These are phyloP conservation scores for Paradoxurus hermaphroditus DNA, from an alignment of 2,113 vertebrate genomes.

Conservation along the genomic window DNA sequence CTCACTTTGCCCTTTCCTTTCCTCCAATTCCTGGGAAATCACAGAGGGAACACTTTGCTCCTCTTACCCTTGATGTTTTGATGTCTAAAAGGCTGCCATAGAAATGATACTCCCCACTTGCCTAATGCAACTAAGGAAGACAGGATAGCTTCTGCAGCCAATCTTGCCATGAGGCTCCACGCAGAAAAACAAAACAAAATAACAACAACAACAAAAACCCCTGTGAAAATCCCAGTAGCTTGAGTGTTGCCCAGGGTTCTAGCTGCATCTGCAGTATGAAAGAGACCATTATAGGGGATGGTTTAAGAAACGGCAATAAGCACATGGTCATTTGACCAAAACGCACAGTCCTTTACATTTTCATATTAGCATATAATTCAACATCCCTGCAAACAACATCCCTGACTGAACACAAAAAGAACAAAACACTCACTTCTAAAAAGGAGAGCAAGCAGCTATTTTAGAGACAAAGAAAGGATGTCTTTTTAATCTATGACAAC, in stretches of 20 bases:
- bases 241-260: neutral
- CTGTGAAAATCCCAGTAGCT: neutral
- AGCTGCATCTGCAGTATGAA: conserved; percentile 19
- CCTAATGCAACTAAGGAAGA: conserved; percentile 17
- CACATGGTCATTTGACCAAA: neutral
- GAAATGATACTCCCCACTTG: neutral
- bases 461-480: conserved; percentile 77
- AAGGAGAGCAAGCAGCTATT: conserved; percentile 70
- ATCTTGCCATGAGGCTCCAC: neutral
- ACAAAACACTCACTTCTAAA: conserved; percentile 74
- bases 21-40: neutral
- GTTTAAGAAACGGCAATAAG: neutral
- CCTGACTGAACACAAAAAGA: conserved; percentile 75
- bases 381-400: conserved; percentile 12
- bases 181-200: neutral
- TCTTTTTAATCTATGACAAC: conserved; percentile 83
- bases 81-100: neutral
- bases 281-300: conserved; percentile 34
- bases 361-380: conserved; percentile 17
- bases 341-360: neutral
- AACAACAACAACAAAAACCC: neutral
- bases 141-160: neutral
- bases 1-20: neutral
- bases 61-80: neutral
- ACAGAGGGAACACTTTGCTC: neutral